Evolutionary conservation across 2,888 invertebrate genomes (phyloP).

Genomic region (Drosophila colorata): DNA sequence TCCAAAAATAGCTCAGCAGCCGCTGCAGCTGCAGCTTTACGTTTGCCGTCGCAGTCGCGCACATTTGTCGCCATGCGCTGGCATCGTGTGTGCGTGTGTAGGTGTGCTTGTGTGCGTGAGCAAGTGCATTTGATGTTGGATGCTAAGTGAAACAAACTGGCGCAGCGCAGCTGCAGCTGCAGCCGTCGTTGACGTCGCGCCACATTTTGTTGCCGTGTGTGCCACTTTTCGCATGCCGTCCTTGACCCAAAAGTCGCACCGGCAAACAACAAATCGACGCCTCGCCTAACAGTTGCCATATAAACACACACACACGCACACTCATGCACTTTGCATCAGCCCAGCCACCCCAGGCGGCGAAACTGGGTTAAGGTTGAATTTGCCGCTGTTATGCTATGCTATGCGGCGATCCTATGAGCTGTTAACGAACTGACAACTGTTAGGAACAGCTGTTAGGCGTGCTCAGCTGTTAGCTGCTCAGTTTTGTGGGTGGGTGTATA

Average conservation of each 20-base stretch:
- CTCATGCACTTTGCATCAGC: constrained; percentile 13
- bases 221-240: constrained; percentile 65
- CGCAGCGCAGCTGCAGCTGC: constrained; percentile 8
- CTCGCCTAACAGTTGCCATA: constrained; percentile 27
- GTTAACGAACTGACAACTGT: constrained; percentile 34
- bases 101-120: constrained; percentile 14
- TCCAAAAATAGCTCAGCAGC: constrained; percentile 58
- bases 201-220: constrained; percentile 53
- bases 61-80: constrained; percentile 6
- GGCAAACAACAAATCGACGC: constrained; percentile 45
- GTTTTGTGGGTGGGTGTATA: constrained; percentile 2
- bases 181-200: constrained; percentile 33
- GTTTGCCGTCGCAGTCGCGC: constrained; percentile 4
- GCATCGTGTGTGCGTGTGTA: constrained; percentile 2
- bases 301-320: constrained; percentile 4
- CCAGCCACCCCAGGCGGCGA: constrained; percentile 16
- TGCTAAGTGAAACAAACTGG: constrained; percentile 45
- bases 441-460: constrained; percentile 36
- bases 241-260: constrained; percentile 68
- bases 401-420: constrained; percentile 40
- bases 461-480: constrained; percentile 22
- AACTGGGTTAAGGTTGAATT: constrained; percentile 40
- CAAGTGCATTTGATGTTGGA: constrained; percentile 54
- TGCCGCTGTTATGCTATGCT: constrained; percentile 11
- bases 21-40: constrained; percentile 20